These are phyloP conservation scores for Bombus cullumanus DNA, from an alignment of 1,140 invertebrate species.

Conservation along the genomic window DNA sequence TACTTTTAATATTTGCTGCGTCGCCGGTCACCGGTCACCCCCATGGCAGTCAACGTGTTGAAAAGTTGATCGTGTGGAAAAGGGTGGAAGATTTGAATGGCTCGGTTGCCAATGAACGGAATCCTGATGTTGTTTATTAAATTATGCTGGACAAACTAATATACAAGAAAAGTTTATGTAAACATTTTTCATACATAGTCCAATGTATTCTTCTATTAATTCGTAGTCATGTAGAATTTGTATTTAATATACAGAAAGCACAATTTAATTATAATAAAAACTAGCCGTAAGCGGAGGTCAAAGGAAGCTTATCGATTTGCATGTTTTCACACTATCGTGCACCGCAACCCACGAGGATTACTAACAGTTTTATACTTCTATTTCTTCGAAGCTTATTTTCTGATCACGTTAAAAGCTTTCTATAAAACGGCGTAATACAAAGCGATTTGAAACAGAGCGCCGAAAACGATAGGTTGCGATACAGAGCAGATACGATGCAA, in stretches of 20 bases:
- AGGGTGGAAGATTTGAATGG: no score
- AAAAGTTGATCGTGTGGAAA: neutral
- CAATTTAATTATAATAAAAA: neutral
- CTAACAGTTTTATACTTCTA: neutral
- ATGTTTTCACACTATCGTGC: neutral
- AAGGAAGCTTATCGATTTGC: neutral
- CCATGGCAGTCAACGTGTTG: no score
- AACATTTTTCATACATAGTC: no score
- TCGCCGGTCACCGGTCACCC: no score
- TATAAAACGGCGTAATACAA: neutral
- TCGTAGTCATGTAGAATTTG: neutral
- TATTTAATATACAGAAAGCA: neutral
- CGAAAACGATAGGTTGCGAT: neutral
- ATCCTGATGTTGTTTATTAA: neutral
- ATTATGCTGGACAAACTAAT: no score
- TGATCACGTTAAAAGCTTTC: conserved; percentile 18
- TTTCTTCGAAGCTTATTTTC: neutral
- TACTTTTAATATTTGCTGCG: no score
- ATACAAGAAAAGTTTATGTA: no score
- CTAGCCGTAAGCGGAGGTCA: neutral
- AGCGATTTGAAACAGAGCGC: neutral
- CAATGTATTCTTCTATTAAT: neutral
- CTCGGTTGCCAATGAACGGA: no score
- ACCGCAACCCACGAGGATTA: neutral
- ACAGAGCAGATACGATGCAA: neutral